These are phyloP conservation scores for Metopolophium dirhodum DNA, from an alignment of 1,140 invertebrate species.

Conservation along the genomic window DNA sequence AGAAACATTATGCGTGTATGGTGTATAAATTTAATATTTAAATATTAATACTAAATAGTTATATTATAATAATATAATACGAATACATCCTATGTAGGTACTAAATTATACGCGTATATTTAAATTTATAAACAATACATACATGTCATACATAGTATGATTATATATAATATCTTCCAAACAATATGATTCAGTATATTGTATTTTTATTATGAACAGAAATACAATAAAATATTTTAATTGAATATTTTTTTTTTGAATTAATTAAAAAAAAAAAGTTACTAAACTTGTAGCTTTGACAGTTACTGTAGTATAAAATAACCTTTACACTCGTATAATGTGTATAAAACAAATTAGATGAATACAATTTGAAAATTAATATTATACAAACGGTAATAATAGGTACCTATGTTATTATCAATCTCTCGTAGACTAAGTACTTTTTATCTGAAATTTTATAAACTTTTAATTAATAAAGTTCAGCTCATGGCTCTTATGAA, in stretches of 20 bases:
- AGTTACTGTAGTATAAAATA: neutral
- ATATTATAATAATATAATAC: neutral
- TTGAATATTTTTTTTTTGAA: too few species aligned
- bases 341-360: neutral
- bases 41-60: neutral
- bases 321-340: neutral
- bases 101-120: too few species aligned
- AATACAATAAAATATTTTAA: too few species aligned
- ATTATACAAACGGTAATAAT: neutral
- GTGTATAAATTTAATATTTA: too few species aligned
- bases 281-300: neutral
- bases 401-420: neutral
- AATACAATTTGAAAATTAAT: neutral
- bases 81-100: too few species aligned
- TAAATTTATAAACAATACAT: too few species aligned
- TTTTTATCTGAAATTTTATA: slow-evolving; percentile 9
- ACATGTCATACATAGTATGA: too few species aligned
- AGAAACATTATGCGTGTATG: too few species aligned
- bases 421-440: neutral
- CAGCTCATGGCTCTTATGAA: neutral
- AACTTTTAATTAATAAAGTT: slow-evolving; percentile 20
- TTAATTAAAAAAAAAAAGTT: neutral
- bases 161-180: too few species aligned
- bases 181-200: too few species aligned
- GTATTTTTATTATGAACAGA: too few species aligned